Base-by-base conservation (phyloP, 2,113 vertebrate genomes). In the Bubo blakistoni region DNA sequence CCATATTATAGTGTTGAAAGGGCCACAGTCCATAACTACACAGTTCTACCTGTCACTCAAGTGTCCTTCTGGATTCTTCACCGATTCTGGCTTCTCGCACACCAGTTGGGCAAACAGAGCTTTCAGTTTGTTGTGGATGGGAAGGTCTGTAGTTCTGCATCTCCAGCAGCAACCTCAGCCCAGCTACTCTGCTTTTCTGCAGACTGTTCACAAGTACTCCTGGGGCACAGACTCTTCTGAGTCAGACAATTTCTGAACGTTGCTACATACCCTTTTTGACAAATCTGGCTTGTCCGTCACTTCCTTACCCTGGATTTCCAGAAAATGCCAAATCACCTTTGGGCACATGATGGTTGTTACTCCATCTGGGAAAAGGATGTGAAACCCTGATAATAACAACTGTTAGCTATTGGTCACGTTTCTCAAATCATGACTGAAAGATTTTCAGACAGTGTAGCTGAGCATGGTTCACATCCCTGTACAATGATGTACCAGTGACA, bases 81-180 rank as follows among this genome's bases (percentile, higher is more conserved):
- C 21, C 0, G 0, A 34, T 59, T 40, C 44, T 27, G 63, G 34
- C 32, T 67, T 79, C 55, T 70, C 0, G 0, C 7, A 30, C n/a
- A 57, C 30, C 44, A 55, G 29, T 34, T 34, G 17, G 5, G 16
- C 34, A 69, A 71, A 51, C 18, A 47, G 25, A 32, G 52, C 29
- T 62, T 86, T 78, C 59, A 67, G 13, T 8, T 67, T 73, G 66
- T 29, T 58, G 34, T 57, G 52, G 18, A 10, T 65, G 7, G 62
- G 16, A 24, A 84, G n/a, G 16, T 40, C 72, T 40, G 27, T 32
- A 32, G 36, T 40, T 36, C 72, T 19, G 7, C 32, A 72, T 16
- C 26, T 59, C 22, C 38, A 86, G 29, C 52, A 34, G 40, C 13
- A 63, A 52, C 3, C 32, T 38, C 49, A 38, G 38, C 42, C 32